Percentiles rank a stretch among this genome's conserved stretches.
phyloP scores from a whole-genome alignment of 2,113 vertebrate genomes.

The Osmerus mordax region DNA sequence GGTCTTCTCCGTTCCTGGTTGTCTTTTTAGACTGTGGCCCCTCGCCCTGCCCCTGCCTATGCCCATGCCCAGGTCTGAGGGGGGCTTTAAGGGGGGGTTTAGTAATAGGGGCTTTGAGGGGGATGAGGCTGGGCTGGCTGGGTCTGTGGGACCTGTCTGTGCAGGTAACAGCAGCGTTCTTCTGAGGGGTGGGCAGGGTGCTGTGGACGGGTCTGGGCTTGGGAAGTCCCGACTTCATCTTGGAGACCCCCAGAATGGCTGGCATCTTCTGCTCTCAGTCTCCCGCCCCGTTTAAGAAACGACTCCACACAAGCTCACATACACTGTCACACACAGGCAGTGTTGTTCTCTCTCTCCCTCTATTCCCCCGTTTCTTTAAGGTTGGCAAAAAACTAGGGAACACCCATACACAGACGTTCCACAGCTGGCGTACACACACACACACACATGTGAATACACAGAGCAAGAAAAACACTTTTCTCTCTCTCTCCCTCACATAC shows the following conservation, averaged over 20 bases:
- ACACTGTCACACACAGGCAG: background rate
- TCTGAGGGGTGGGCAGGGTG: slow-evolving; percentile 76
- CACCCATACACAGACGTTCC: background rate
- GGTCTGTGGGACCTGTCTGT: slow-evolving; percentile 72
- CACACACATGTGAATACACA: background rate
- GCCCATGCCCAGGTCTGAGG: no score
- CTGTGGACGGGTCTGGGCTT: slow-evolving; percentile 78
- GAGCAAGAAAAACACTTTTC: background rate
- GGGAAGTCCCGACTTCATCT: slow-evolving; percentile 84
- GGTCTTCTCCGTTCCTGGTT: background rate
- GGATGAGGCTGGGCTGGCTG: slow-evolving; percentile 72
- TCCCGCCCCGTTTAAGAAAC: slow-evolving; percentile 51
- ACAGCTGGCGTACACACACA: background rate
- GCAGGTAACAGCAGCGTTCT: slow-evolving; percentile 63
- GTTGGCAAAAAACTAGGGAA: background rate
- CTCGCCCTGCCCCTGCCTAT: slow-evolving; percentile 37
- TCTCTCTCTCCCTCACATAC: background rate
- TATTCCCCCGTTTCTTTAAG: background rate
- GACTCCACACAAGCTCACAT: slow-evolving; percentile 13
- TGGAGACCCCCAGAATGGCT: slow-evolving; percentile 85
- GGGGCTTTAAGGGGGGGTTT: slow-evolving; percentile 43
- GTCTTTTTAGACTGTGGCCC: slow-evolving; percentile 8
- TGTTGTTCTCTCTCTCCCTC: background rate
- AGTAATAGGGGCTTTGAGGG: slow-evolving; percentile 68
- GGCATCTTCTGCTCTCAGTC: slow-evolving; percentile 79